Evolutionary conservation across 2,888 invertebrate species (phyloP), one percentile per base, ranked within the genome.

Genomic region (Bellardia pandia): DNA sequence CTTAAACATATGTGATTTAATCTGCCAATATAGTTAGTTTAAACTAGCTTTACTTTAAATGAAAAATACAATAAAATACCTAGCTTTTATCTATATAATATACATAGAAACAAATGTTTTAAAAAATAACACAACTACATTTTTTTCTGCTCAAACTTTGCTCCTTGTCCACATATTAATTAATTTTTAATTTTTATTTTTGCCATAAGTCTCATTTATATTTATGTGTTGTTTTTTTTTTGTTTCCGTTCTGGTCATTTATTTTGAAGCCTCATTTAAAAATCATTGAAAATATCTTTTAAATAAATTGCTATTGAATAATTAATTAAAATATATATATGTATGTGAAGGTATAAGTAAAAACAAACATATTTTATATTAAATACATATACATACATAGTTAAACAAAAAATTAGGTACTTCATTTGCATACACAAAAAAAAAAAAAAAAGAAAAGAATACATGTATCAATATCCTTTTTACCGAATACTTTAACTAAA

Each of bases 261-360:
- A 37, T 42, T 68, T 74, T 64, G 7, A 77, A 83, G 64, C 14
- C 51, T 79, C 69, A 79, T 79, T 75, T 72, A 60, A 60, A 78
- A 78, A 83, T 83, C 77, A 74, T 66, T 56, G 40, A 62, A 85
- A 68, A 79, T 48, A 71, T 75, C 60, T 80, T 85, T 80, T 85
- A 80, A 75, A 80, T 75, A 79, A 85, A 80, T 85, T 85, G 75
- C 60, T 75, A 69, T 75, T 79, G 30, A 79, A 80, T 85, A 85
- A 85, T 85, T 80, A 69, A 85, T 77, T 83, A 75, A 75, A 69
- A 75, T 60, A 74, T 68, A 51, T 45, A 23, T 69, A 58, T 9
- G 8, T 51, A 56, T 42, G 8, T 30, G 37, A 0, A 37, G 23
- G 23, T 5, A 37, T 37, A 37, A 14, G n/a, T 71, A 68, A 8